Conservation (phyloP, 2,797 vertebrate species). For the Luscinia luscinia region DNA sequence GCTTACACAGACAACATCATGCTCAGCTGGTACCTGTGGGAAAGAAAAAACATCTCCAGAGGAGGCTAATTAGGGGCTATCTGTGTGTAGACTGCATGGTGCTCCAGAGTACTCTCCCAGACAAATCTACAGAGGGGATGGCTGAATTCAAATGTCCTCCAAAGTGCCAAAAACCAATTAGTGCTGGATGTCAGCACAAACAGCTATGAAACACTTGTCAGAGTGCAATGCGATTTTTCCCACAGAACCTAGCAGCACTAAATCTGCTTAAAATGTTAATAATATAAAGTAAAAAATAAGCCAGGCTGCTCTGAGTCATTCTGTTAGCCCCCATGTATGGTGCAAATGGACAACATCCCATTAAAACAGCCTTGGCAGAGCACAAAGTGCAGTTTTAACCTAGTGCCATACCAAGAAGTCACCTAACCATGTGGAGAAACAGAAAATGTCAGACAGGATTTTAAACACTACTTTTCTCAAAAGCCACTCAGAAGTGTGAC, state of each 20-base stretch:
- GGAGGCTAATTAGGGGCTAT: not conserved
- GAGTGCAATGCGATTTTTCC: not conserved
- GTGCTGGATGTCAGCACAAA: not conserved
- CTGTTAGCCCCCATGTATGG: not conserved
- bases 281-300: not conserved
- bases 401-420: not conserved
- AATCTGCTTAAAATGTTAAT: not conserved
- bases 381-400: not conserved
- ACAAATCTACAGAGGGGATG: not conserved
- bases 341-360: not conserved
- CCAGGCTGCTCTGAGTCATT: not conserved
- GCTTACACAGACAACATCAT: not conserved
- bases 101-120: not conserved
- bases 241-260: not conserved
- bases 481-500: not conserved
- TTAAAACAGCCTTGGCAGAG: not conserved
- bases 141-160: not conserved
- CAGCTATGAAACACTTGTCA: not conserved
- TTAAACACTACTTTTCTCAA: not conserved
- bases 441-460: not conserved
- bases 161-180: conserved; percentile 45
- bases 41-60: not conserved
- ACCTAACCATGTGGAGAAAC: not conserved
- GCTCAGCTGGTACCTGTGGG: not conserved
- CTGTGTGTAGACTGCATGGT: not conserved